Conservation (phyloP, 2,113 vertebrate genomes). For the Coptodon bakossiorum region DNA sequence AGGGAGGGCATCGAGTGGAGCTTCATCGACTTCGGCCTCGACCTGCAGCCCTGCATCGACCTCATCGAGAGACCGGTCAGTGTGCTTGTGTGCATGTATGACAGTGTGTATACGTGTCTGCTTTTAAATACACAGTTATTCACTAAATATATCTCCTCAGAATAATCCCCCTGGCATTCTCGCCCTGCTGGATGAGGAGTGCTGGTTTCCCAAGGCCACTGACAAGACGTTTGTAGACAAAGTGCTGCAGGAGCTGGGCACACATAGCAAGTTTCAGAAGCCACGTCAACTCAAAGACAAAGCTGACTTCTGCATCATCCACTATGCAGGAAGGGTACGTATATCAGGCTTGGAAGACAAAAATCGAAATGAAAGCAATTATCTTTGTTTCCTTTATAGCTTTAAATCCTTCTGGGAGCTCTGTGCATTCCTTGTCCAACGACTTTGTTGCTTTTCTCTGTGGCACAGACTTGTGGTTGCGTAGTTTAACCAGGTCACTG, state of each 20-base stretch:
- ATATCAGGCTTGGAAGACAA: neutral
- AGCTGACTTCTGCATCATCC: slow-evolving; percentile 91
- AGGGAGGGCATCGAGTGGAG: slow-evolving; percentile 98
- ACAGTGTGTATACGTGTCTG: neutral
- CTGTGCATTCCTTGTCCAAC: neutral
- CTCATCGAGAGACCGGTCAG: slow-evolving; percentile 93
- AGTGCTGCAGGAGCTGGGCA: slow-evolving; percentile 83
- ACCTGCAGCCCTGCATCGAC: slow-evolving; percentile 96
- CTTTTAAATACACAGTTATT: neutral
- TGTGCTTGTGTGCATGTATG: neutral
- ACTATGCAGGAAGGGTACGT: slow-evolving; percentile 91
- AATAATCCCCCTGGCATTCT: slow-evolving; percentile 94
- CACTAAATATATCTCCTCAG: slow-evolving; percentile 48
- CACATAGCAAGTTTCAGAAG: slow-evolving; percentile 91
- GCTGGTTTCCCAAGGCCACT: slow-evolving; percentile 98
- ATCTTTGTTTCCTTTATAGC: neutral
- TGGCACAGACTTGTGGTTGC: neutral
- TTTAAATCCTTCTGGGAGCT: neutral
- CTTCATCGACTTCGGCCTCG: slow-evolving; percentile 97
- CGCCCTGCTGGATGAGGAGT: slow-evolving; percentile 94
- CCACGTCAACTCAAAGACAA: slow-evolving; percentile 96
- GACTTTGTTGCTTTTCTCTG: neutral
- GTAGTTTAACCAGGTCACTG: slow-evolving; percentile 30
- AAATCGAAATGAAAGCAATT: neutral
- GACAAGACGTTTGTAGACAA: slow-evolving; percentile 97